These are phyloP conservation scores for Abramis brama DNA, from an alignment of 2,113 vertebrate genomes.

Conservation along the genomic window DNA sequence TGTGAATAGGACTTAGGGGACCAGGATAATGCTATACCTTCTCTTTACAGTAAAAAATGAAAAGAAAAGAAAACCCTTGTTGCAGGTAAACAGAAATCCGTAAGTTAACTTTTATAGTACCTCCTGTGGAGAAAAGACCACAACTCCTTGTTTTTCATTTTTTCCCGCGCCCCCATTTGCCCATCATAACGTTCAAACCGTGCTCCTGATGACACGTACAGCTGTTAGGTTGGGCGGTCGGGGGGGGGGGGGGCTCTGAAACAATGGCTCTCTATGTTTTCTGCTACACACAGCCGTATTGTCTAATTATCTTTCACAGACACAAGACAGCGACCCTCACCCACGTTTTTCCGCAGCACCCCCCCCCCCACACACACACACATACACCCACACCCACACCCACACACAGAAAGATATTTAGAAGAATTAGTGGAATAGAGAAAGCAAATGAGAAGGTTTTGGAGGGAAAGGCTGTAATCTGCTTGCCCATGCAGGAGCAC, in stretches of 20 bases:
- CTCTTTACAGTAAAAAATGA: not conserved
- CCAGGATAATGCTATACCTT: not conserved
- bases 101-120: slow-evolving; percentile 32
- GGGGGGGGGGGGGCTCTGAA: slow-evolving; percentile 30
- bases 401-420: slow-evolving; percentile 57
- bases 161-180: slow-evolving; percentile 25
- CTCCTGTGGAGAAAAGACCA: slow-evolving; percentile 33
- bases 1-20: not conserved
- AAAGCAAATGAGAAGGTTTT: slow-evolving; percentile 70
- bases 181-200: slow-evolving; percentile 20
- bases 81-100: slow-evolving; percentile 22
- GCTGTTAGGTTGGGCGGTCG: slow-evolving; percentile 32
- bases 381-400: slow-evolving; percentile 14
- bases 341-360: slow-evolving; percentile 6
- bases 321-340: slow-evolving; percentile 51
- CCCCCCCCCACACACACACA: not conserved
- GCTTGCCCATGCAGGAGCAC: slow-evolving; percentile 74
- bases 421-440: slow-evolving; percentile 50
- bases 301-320: slow-evolving; percentile 63
- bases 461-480: slow-evolving; percentile 75
- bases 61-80: not conserved
- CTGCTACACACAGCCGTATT: slow-evolving; percentile 58
- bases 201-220: slow-evolving; percentile 30
- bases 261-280: slow-evolving; percentile 61
- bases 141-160: slow-evolving; percentile 7